A percentile compares a stretch with the other conserved stretches of the same genome.
phyloP scores from a whole-genome alignment of 35 echinoderm and acorn worm genomes.

The Stichopus chloronotus region DNA sequence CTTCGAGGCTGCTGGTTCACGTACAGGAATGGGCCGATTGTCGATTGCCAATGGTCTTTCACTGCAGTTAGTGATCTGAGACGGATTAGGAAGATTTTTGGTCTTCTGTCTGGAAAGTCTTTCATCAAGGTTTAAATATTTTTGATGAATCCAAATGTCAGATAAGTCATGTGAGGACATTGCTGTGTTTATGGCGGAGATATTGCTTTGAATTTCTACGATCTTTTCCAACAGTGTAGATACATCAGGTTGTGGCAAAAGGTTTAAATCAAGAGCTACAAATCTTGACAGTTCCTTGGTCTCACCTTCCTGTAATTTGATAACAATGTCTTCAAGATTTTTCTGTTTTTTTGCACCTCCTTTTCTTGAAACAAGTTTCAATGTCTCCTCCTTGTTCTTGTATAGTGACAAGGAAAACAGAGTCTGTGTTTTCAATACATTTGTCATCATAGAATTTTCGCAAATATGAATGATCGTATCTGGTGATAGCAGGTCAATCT shows the following conservation, averaged over 20 bases:
- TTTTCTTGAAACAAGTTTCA: conserved; percentile 19
- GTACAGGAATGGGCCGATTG: too few relatives aligned
- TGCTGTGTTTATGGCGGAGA: background rate
- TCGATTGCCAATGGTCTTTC: too few relatives aligned
- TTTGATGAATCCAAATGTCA: conserved; percentile 16
- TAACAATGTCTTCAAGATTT: conserved; percentile 5
- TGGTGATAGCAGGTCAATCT: background rate
- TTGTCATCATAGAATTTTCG: background rate
- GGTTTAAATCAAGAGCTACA: background rate
- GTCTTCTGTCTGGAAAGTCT: too few relatives aligned
- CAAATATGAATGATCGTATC: background rate
- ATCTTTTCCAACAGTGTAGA: background rate
- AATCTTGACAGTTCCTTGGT: background rate
- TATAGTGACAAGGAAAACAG: background rate
- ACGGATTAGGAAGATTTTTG: too few relatives aligned
- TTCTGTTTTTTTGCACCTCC: background rate
- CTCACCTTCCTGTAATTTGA: background rate
- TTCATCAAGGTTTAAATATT: background rate
- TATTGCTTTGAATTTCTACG: background rate
- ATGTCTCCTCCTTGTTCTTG: background rate
- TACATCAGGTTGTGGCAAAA: background rate
- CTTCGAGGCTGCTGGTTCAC: too few relatives aligned
- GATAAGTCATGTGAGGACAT: background rate
- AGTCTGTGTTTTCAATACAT: background rate
- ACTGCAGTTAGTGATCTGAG: too few relatives aligned